phyloP scores from a whole-genome alignment of 2,113 vertebrate species.

The Malurus alboscapulatus region DNA sequence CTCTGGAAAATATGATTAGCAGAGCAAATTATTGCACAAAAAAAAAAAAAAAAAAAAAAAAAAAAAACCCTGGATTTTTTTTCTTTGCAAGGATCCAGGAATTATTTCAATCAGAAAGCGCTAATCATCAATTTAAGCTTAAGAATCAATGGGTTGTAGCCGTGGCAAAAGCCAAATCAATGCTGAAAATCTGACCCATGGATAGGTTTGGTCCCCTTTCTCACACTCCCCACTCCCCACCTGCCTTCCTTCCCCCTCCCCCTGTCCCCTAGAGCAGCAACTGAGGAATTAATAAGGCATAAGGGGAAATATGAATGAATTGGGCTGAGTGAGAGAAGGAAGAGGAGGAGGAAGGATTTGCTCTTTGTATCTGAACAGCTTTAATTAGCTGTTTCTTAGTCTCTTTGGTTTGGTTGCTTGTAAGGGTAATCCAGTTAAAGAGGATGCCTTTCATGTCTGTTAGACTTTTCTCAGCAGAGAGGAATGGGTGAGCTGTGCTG shows the following conservation, averaged over 20 bases:
- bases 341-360: constrained; percentile 57
- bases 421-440: constrained; percentile 82
- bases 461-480: constrained; percentile 65
- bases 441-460: constrained; percentile 76
- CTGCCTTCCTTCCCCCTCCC: constrained; percentile 51
- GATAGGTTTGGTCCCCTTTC: constrained; percentile 51
- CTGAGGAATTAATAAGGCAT: constrained; percentile 70
- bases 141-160: constrained; percentile 41
- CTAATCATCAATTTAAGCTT: constrained; percentile 48
- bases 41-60: background rate
- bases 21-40: constrained; percentile 3
- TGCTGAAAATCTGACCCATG: constrained; percentile 54
- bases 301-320: constrained; percentile 77
- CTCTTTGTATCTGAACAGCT: constrained; percentile 68
- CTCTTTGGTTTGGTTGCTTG: constrained; percentile 72
- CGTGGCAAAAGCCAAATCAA: constrained; percentile 47
- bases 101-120: constrained; percentile 47
- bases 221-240: constrained; percentile 63
- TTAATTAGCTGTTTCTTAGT: constrained; percentile 78
- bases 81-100: background rate
- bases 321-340: constrained; percentile 48
- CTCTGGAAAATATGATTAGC: constrained; percentile 28
- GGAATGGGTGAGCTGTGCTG: background rate
- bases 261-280: background rate
- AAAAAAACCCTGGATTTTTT: background rate